Evolutionary conservation across 2,797 vertebrate genomes (phyloP), one percentile per base, ranked within the genome.

Genomic region (Darevskia mixta): DNA sequence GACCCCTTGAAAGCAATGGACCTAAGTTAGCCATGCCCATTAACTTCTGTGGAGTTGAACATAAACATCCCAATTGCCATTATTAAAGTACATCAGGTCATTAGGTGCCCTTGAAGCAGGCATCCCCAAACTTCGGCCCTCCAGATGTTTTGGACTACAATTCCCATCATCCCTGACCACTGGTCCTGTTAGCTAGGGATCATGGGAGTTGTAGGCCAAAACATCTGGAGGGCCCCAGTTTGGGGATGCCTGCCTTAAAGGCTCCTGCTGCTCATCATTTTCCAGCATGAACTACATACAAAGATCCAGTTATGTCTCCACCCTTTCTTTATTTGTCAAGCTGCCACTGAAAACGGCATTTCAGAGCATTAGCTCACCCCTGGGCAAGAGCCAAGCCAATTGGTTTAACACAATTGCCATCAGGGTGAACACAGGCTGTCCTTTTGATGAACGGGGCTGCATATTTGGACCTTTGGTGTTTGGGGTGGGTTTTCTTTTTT

Each of bases 371-470:
- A 86, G 43, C 20, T 79, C 76, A 79, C 7, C 8, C 35, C 64
- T 79, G 85, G 23, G 25, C 3, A 25, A 20, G n/a, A 71, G 76
- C 64, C 76, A 29, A 64, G n/a, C n/a, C 64, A 71, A 38, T 18
- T 17, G 32, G 64, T 55, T 79, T 86, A 86, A 86, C 23, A 35
- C 64, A 49, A 55, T 71, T 79, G 76, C 69, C n/a, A 67, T 49
- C 7, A 3, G 61, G 43, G 29, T 13, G 17, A 79, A 43, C 23
- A 0, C 18, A 32, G 45, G 13, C 43, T 86, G 64, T 55, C 85
- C 49, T 66, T 83, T 69, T 71, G 85, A 79, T 79, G n/a, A 69
- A 71, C 45, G 85, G 69, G 32, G 45, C 64, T 49, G 85, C n/a
- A 67, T 38, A 20, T 79, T 49, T 45, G 76, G 76, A 86, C 38